Evolutionary conservation across 2,113 vertebrate genomes (phyloP).

Genomic region (Trichomycterus rosablanca): DNA sequence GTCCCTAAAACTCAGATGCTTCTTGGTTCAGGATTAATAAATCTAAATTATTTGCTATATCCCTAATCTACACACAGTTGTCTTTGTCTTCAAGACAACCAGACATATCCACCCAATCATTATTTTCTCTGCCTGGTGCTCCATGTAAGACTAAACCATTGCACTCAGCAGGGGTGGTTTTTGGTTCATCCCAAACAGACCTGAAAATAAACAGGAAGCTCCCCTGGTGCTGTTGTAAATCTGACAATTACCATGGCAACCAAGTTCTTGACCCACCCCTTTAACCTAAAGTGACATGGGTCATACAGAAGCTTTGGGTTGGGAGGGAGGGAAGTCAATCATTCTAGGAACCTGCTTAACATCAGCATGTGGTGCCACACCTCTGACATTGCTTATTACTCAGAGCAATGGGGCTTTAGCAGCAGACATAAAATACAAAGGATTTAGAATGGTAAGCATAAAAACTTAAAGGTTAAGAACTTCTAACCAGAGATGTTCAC

Average conservation of each 20-base stretch:
- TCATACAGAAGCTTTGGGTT: constrained; percentile 6
- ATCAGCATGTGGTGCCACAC: background rate
- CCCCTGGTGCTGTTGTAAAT: constrained; percentile 23
- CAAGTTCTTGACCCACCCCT: constrained; percentile 28
- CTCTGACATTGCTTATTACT: too few species aligned
- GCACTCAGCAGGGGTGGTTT: constrained; percentile 35
- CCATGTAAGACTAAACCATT: constrained; percentile 39
- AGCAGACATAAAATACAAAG: too few species aligned
- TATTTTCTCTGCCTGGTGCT: background rate
- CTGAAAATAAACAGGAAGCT: constrained; percentile 39
- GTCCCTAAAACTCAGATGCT: too few species aligned
- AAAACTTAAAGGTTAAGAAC: too few species aligned
- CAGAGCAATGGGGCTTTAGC: too few species aligned
- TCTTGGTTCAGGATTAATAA: too few species aligned
- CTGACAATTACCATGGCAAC: constrained; percentile 25
- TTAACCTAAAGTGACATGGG: constrained; percentile 29
- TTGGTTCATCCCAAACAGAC: constrained; percentile 38
- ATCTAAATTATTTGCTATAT: background rate
- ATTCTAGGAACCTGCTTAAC: constrained; percentile 12
- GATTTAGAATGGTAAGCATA: too few species aligned
- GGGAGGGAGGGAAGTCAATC: background rate
- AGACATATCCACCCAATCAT: background rate
- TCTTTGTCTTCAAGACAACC: constrained; percentile 8
- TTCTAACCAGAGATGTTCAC: too few species aligned
- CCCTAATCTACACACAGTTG: constrained; percentile 7